A percentile compares a stretch with the other conserved stretches of the same genome.
phyloP scores from a whole-genome alignment of 1,140 invertebrate species.

The Lasaia peninsularis region DNA sequence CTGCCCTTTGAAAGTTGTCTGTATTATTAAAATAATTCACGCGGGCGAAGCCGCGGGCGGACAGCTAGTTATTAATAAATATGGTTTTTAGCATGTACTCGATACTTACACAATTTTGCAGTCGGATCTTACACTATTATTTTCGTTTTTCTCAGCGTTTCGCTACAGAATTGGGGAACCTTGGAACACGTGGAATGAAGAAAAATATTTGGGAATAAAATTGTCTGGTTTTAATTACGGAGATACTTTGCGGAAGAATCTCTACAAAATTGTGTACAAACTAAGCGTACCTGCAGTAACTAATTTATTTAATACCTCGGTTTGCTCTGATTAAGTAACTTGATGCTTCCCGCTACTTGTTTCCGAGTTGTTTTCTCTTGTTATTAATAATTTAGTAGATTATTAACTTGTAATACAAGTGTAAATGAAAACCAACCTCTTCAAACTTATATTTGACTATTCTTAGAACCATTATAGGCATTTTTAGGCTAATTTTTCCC shows the following conservation, averaged over 20 bases:
- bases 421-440: neutral
- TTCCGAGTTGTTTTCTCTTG: conserved; percentile 3
- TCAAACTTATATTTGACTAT: too few species aligned
- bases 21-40: too few species aligned
- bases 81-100: too few species aligned
- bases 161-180: too few species aligned
- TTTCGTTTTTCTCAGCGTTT: too few species aligned
- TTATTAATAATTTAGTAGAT: conserved; percentile 9
- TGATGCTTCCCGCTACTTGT: conserved; percentile 26
- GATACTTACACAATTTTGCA: too few species aligned
- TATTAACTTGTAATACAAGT: conserved; percentile 1
- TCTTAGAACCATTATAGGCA: too few species aligned
- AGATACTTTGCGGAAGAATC: conserved; percentile 15
- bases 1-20: too few species aligned
- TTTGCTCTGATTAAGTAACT: conserved; percentile 32
- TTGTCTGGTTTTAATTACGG: conserved; percentile 57
- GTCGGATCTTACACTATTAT: too few species aligned
- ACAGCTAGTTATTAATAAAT: too few species aligned
- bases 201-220: conserved; percentile 69
- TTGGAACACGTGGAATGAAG: conserved; percentile 41
- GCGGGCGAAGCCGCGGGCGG: too few species aligned
- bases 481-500: too few species aligned
- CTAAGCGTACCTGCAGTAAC: conserved; percentile 33
- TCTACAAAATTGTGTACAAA: conserved; percentile 30
- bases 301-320: conserved; percentile 29